Evolutionary conservation across 2,888 invertebrate species (phyloP).

Genomic region (Augiades crinisus): DNA sequence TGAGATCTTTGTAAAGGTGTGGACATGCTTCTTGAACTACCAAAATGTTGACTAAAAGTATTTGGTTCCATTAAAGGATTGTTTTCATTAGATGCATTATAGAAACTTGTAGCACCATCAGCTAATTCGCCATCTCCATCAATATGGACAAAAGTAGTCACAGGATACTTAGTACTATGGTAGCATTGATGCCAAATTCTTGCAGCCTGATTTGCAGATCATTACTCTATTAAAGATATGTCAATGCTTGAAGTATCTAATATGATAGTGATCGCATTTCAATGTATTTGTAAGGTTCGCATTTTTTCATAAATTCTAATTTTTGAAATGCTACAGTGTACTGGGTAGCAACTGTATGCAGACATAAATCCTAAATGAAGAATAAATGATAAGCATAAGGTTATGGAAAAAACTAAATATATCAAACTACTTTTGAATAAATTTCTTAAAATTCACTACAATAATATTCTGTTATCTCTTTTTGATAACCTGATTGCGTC

Average conservation of each 20-base stretch:
- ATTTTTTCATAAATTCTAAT: slow-evolving; percentile 62
- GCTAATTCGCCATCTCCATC: slow-evolving; percentile 48
- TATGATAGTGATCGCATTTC: slow-evolving; percentile 46
- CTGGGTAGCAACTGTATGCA: slow-evolving; percentile 49
- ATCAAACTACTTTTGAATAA: background rate
- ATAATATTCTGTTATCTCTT: slow-evolving; percentile 37
- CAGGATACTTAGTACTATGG: slow-evolving; percentile 66
- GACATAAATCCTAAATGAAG: slow-evolving; percentile 49
- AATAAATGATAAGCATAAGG: slow-evolving; percentile 26
- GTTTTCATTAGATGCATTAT: slow-evolving; percentile 33
- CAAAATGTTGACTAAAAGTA: background rate
- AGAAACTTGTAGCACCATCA: slow-evolving; percentile 23
- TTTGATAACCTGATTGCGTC: slow-evolving; percentile 58
- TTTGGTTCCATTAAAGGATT: slow-evolving; percentile 30
- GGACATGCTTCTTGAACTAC: slow-evolving; percentile 18
- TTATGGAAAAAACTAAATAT: slow-evolving; percentile 3
- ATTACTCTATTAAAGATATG: slow-evolving; percentile 46
- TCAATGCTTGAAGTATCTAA: slow-evolving; percentile 38
- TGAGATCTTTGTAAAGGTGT: slow-evolving; percentile 16
- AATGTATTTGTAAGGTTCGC: slow-evolving; percentile 41
- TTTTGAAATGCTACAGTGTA: slow-evolving; percentile 60
- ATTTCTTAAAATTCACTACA: slow-evolving; percentile 30
- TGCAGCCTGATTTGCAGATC: slow-evolving; percentile 59
- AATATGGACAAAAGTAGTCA: slow-evolving; percentile 59
- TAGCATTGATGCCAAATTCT: slow-evolving; percentile 71